These are phyloP conservation scores for Frieseomelitta varia DNA, from an alignment of 1,140 invertebrate species.

Conservation along the genomic window DNA sequence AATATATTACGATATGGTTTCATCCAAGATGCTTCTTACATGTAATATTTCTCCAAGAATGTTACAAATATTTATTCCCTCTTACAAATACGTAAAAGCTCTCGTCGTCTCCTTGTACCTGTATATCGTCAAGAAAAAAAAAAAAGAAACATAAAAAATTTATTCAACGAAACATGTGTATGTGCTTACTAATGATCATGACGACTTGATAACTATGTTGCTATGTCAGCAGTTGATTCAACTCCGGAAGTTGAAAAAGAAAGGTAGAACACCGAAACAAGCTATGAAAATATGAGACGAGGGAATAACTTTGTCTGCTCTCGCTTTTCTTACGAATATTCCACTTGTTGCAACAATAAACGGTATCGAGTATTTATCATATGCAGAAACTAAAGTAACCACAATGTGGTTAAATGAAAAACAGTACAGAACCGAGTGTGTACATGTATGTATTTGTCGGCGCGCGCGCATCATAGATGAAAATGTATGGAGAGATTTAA, in stretches of 20 bases:
- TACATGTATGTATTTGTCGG: conserved; percentile 13
- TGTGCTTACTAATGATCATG: not conserved
- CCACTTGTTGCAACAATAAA: conserved; percentile 35
- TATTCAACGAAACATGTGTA: conserved; percentile 1
- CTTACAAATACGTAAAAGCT: conserved; percentile 38
- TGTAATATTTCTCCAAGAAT: conserved; percentile 13
- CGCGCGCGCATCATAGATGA: conserved; percentile 18
- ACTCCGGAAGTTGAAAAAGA: not conserved
- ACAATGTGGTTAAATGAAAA: conserved; percentile 28
- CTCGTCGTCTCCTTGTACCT: conserved; percentile 21
- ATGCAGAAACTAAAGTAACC: conserved; percentile 44
- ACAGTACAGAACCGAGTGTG: conserved; percentile 21
- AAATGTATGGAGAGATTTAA: conserved; percentile 22
- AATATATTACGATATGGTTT: conserved; percentile 21
- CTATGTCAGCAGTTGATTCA: not conserved
- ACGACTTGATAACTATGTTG: not conserved
- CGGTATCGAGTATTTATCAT: conserved; percentile 42
- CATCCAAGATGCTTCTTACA: conserved; percentile 9
- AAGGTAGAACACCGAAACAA: conserved; percentile 13
- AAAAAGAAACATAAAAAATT: not conserved
- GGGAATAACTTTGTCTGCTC: conserved; percentile 7
- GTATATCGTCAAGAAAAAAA: not conserved
- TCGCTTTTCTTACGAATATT: conserved; percentile 6
- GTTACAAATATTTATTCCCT: conserved; percentile 15
- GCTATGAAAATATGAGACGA: not conserved